phyloP scores from a whole-genome alignment of 37 sponge, comb jelly and placozoan genomes.

The Corticium candelabrum region DNA sequence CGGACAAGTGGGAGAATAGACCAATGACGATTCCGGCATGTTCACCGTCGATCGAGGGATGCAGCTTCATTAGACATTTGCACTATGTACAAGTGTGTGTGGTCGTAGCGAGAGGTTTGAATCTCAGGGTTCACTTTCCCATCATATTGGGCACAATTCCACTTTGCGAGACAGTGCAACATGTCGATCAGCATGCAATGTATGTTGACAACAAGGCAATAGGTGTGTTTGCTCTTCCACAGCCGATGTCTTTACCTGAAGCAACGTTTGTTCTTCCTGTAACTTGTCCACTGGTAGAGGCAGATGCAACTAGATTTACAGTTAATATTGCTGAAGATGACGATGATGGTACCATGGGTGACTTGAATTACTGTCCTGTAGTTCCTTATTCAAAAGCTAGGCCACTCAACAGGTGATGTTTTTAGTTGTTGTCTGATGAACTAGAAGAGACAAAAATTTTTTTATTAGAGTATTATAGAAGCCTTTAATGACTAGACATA shows the following conservation, averaged over 20 bases:
- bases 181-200: background rate
- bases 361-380: background rate
- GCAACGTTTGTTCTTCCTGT: background rate
- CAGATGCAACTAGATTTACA: background rate
- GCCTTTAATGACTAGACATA: too few relatives aligned
- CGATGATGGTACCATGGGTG: background rate
- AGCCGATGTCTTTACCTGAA: background rate
- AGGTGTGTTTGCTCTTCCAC: background rate
- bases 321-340: background rate
- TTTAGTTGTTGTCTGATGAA: too few relatives aligned
- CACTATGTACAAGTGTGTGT: background rate
- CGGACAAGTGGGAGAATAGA: background rate
- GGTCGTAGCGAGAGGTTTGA: background rate
- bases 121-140: background rate
- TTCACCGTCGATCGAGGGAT: background rate
- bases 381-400: background rate
- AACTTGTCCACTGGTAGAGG: background rate
- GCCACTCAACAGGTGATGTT: too few relatives aligned
- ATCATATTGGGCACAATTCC: background rate
- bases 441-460: too few relatives aligned
- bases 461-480: too few relatives aligned
- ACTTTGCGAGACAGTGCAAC: background rate
- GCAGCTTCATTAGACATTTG: background rate
- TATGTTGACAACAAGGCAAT: background rate
- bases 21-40: background rate